A percentile compares a stretch with the other conserved stretches of the same genome.
Conservation (phyloP, 2,797 vertebrate genomes). For the Denticeps clupeoides region DNA sequence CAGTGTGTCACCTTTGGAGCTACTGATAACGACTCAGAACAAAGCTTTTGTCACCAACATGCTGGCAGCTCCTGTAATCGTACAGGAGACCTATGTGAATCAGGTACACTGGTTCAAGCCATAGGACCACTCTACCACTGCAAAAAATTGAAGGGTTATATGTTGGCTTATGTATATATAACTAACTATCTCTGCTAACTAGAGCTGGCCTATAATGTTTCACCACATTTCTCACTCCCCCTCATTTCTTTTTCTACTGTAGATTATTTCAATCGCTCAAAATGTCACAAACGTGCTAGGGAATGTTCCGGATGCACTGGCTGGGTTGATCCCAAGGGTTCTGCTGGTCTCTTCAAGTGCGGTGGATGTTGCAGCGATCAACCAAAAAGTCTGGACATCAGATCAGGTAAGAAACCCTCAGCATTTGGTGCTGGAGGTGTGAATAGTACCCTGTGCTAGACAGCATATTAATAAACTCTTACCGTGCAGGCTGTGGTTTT, state of each 20-base stretch:
- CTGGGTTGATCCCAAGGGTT: conserved; percentile 33
- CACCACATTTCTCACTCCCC: neutral
- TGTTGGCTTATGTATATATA: too few relatives aligned
- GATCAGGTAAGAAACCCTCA: conserved; percentile 42
- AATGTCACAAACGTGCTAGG: conserved; percentile 23
- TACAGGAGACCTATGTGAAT: conserved; percentile 35
- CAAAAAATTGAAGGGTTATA: too few relatives aligned
- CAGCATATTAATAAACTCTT: neutral
- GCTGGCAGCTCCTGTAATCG: conserved; percentile 26
- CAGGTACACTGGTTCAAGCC: conserved; percentile 45
- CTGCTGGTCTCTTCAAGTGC: conserved; percentile 19
- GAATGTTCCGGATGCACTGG: conserved; percentile 46
- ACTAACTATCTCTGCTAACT: too few relatives aligned
- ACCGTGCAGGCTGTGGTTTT: conserved; percentile 40
- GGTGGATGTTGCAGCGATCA: conserved; percentile 27
- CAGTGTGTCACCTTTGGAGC: conserved; percentile 24
- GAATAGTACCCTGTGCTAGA: too few relatives aligned
- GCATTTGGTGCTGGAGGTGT: neutral
- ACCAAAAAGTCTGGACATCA: conserved; percentile 39
- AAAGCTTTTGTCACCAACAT: conserved; percentile 43
- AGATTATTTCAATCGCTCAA: conserved; percentile 42
- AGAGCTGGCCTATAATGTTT: too few relatives aligned
- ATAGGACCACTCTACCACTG: too few relatives aligned
- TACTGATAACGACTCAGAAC: conserved; percentile 25
- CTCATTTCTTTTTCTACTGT: neutral